Evolutionary conservation across 2,113 vertebrate genomes (phyloP), one percentile per base, ranked within the genome.

Genomic region (Gobiocypris rarus): DNA sequence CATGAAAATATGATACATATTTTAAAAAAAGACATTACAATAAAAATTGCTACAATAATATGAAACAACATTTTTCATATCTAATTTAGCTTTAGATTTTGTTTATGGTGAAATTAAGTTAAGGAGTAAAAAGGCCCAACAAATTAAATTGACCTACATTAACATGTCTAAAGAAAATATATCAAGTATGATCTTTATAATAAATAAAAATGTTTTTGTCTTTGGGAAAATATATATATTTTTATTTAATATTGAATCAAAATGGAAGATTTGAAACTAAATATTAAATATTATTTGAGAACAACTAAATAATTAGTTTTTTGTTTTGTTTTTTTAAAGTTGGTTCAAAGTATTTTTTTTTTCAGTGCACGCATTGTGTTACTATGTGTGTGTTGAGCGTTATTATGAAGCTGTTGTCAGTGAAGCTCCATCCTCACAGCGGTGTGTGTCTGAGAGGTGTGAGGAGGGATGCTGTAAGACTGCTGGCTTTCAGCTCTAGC

Each of bases 351-450:
- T 69, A 24, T 8, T 22, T 45, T 54, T 41, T 9, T 41, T 8
- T 45, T 26, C 10, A 63, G 34, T 50, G 11, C 31, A 26, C 11
- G 34, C 24, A 56, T n/a, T 69, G 48, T 76, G 45, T 15, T 31
- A 58, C 52, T 75, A 24, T 15, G 24, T 26, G 43, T 75, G 54
- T 75, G 73, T 84, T 56, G 11, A 41, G 73, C 13, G 11, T 54
- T 69, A 41, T 76, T 63, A 75, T 65, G 9, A 61, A 77, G 61
- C 74, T 41, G 31, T 76, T 26, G 50, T 76, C 50, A 75, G 28
- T 67, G 71, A 83, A 83, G 45, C 59, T 83, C 52, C 31, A 48
- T 70, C 81, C 50, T 83, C 82, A 50, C 54, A 61, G 70, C 43
- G 3, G 50, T 24, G 59, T 76, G 22, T 65, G 52, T 67, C 45